A percentile compares a stretch with the other conserved stretches of the same genome.
These are phyloP conservation scores for Cataglyphis cursor DNA, from an alignment of 2,888 invertebrate species.

Conservation along the genomic window DNA sequence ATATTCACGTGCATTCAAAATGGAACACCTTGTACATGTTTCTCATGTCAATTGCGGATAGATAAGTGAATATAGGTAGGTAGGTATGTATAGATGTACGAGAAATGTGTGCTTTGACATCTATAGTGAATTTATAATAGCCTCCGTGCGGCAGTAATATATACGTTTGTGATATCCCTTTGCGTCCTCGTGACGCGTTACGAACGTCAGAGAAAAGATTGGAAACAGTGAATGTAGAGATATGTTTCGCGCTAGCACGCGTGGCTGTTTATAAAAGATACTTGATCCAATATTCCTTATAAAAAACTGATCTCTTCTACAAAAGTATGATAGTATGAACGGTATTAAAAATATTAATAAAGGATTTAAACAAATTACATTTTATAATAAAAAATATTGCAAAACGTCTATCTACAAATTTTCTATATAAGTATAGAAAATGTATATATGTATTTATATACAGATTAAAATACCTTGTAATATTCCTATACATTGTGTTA, in stretches of 20 bases:
- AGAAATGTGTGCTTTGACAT: conserved; percentile 24
- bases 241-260: background rate
- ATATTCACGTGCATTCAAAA: background rate
- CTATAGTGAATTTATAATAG: conserved; percentile 42
- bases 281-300: background rate
- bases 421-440: background rate
- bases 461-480: background rate
- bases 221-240: background rate
- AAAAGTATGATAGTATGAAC: background rate
- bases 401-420: background rate
- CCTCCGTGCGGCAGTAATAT: background rate
- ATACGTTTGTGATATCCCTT: conserved; percentile 22
- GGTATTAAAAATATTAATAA: background rate
- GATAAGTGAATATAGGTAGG: conserved; percentile 14
- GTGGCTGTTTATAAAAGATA: background rate
- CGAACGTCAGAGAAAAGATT: conserved; percentile 23
- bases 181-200: conserved; percentile 29
- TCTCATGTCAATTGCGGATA: conserved; percentile 19
- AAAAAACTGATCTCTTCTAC: background rate
- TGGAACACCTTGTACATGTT: background rate
- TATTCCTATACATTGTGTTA: background rate
- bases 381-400: background rate
- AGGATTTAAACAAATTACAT: background rate
- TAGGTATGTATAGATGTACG: conserved; percentile 7
- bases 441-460: background rate